Conservation (phyloP, 2,113 vertebrate genomes). For the Marmota monax region DNA sequence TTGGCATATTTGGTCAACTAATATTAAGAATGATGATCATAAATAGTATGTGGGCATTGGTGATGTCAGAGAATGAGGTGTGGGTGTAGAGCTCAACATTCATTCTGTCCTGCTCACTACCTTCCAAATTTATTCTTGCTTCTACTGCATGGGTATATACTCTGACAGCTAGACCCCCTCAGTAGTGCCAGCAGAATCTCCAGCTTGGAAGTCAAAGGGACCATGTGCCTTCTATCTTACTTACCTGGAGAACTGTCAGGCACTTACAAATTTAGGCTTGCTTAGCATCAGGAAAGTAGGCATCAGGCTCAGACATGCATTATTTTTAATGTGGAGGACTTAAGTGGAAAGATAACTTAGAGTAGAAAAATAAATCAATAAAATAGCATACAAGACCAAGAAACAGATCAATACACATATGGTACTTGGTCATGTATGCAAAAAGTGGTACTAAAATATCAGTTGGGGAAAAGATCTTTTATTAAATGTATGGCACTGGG, state of each 20-base stretch:
- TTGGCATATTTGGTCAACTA: not conserved
- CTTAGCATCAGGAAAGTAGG: not conserved
- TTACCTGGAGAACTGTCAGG: not conserved
- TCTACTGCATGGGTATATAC: not conserved
- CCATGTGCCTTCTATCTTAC: not conserved
- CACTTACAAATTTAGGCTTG: not conserved
- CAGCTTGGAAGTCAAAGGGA: not conserved
- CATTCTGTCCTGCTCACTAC: not conserved
- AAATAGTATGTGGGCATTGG: not conserved
- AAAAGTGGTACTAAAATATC: conserved; percentile 1
- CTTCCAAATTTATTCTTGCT: not conserved
- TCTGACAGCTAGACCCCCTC: not conserved
- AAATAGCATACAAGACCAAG: not conserved
- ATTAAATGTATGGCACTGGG: not conserved
- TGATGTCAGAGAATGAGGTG: not conserved
- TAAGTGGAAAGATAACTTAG: not conserved
- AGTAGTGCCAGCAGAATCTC: not conserved
- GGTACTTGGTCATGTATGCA: not conserved
- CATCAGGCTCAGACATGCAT: not conserved
- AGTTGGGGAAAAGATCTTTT: not conserved
- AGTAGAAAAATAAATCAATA: not conserved
- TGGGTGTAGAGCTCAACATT: not conserved
- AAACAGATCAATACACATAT: not conserved
- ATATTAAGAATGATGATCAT: conserved; percentile 10
- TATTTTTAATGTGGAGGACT: not conserved